A percentile compares a stretch with the other conserved stretches of the same genome.
These are phyloP conservation scores for Platorchestia sp. DNA, from an alignment of 1,140 invertebrate species.

Conservation along the genomic window DNA sequence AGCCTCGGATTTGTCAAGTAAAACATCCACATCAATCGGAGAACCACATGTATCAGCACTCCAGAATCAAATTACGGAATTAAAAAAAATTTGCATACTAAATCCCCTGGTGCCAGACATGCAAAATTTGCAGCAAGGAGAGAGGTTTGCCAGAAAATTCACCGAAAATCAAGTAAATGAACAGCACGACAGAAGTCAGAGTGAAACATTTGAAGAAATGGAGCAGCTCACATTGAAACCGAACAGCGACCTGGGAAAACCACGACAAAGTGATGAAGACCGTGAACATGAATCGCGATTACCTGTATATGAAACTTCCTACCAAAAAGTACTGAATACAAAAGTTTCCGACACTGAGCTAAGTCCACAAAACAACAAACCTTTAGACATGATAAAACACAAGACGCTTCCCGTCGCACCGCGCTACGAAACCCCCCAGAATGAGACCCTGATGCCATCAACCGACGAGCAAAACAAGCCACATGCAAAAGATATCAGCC, in stretches of 20 bases:
- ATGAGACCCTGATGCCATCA: not conserved
- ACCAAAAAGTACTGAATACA: not conserved
- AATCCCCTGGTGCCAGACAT: not conserved
- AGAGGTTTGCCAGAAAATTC: not conserved
- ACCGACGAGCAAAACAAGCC: not conserved
- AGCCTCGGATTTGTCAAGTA: not conserved
- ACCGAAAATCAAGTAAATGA: not conserved
- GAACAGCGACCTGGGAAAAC: not conserved
- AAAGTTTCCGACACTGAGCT: not conserved
- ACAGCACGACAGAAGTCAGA: not conserved
- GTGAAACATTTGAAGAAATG: not conserved
- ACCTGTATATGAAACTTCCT: not conserved
- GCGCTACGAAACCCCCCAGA: not conserved
- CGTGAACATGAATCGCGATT: not conserved
- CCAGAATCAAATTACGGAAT: not conserved
- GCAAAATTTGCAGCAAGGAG: not conserved
- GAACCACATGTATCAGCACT: not conserved
- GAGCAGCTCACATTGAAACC: not conserved
- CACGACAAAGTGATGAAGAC: not conserved
- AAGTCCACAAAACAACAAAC: not conserved
- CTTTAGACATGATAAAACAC: not conserved
- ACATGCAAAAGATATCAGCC: not conserved
- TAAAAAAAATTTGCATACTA: not conserved
- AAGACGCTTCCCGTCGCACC: not conserved
- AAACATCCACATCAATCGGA: not conserved